Evolutionary conservation across 2,113 vertebrate genomes (phyloP), one percentile per base, ranked within the genome.

Genomic region (Rhegmatorhina hoffmannsi): DNA sequence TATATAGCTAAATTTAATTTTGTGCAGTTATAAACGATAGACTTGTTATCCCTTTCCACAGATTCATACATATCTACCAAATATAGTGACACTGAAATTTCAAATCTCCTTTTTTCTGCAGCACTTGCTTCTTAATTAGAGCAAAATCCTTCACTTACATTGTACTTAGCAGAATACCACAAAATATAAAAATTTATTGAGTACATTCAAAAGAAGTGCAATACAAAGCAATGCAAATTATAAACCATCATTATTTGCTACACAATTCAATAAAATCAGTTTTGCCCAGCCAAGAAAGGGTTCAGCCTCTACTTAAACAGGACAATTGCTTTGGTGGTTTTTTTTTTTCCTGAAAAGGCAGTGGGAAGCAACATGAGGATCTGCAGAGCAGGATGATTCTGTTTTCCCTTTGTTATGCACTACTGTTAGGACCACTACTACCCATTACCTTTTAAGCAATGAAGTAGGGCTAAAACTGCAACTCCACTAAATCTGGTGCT

Each of bases 81-180:
- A 96, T 90, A 90, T 28, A 95, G 89, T 47, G 67, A 46, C 73
- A 86, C 4, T 83, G 84, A 95, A 96, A 93, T 95, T 94, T 95
- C 67, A 85, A 86, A 73, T 92, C 55, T 62, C 13, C 25, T 52
- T 52, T 36, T 74, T 81, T 25, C 58, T 76, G 40, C 28, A 76
- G 64, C 79, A 76, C 60, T 94, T 19, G 26, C 36, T 86, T 94
- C 74, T 93, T 74, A 89, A 96, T 93, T 81, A 82, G n/a, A 92
- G 40, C 20, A 78, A 74, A 96, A 82, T 90, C 60, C 46, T 89
- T 92, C 49, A 66, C 53, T 73, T 46, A 55, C 50, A 92, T 69
- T 55, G 69, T 62, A 89, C 50, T 84, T 85, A 86, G 46, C 69
- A 74, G 89, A 93, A 90, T 28, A 72, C 64, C 40, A 47, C 46